Conservation (phyloP, 92 coral and sea anemone species). For the Phenganax marumi region DNA sequence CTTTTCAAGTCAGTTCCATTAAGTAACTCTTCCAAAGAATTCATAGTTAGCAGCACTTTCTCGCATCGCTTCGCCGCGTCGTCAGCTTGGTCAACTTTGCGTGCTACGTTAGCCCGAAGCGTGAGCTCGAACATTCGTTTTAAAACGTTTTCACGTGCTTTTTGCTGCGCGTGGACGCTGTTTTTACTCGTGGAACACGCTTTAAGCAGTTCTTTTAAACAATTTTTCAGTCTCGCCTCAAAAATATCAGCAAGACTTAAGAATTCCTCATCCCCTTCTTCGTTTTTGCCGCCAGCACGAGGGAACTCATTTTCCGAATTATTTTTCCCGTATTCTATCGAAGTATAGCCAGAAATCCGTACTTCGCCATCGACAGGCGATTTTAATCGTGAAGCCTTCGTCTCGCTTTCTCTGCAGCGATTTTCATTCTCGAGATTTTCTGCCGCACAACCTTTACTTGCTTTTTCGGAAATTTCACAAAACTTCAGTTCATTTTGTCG, state of each 20-base stretch:
- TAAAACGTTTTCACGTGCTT: slow-evolving; percentile 44
- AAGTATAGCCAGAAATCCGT: not conserved
- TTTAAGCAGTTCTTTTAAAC: slow-evolving; percentile 73
- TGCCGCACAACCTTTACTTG: not conserved
- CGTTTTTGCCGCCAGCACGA: not conserved
- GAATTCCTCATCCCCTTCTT: slow-evolving; percentile 51
- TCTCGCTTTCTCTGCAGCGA: not conserved
- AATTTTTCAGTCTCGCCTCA: slow-evolving; percentile 68
- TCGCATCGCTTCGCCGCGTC: not conserved
- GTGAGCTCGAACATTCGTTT: slow-evolving; percentile 91
- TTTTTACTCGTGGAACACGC: slow-evolving; percentile 53
- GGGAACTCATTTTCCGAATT: not conserved
- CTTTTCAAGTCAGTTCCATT: not conserved
- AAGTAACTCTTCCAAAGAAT: not conserved
- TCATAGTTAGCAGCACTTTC: not conserved
- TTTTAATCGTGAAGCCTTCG: too few relatives aligned
- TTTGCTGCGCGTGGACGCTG: slow-evolving; percentile 22
- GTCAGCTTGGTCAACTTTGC: not conserved
- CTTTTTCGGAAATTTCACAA: not conserved
- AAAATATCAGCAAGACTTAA: slow-evolving; percentile 65
- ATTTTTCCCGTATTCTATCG: not conserved
- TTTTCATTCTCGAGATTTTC: not conserved
- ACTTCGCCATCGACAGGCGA: too few relatives aligned
- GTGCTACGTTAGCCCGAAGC: slow-evolving; percentile 60
- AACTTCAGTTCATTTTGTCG: not conserved